phyloP scores from a whole-genome alignment of 1,140 invertebrate species.

The Stegodyphus dumicola region DNA sequence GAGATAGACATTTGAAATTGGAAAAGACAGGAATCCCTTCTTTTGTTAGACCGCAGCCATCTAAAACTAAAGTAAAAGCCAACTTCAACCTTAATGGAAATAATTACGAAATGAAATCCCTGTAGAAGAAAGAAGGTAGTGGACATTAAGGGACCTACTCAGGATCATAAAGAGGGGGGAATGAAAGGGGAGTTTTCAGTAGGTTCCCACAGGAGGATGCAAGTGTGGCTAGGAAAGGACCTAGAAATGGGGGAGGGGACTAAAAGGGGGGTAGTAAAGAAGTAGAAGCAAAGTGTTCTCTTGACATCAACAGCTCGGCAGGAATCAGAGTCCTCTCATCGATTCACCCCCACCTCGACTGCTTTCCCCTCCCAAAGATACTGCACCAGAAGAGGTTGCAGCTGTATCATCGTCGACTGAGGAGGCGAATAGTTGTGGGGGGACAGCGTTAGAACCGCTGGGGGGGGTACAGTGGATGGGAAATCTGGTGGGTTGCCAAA shows the following conservation, averaged over 20 bases:
- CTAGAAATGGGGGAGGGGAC: neutral
- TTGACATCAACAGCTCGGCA: constrained; percentile 57
- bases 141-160: constrained; percentile 16
- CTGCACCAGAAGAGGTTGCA: constrained; percentile 17
- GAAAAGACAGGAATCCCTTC: neutral
- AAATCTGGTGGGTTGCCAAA: constrained; percentile 49
- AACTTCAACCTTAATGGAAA: constrained; percentile 18
- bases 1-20: too few relatives aligned
- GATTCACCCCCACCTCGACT: constrained; percentile 20
- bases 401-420: constrained; percentile 33
- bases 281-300: constrained; percentile 56
- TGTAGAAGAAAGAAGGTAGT: constrained; percentile 5
- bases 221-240: constrained; percentile 15
- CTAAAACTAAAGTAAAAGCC: neutral
- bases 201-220: constrained; percentile 26
- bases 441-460: neutral
- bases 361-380: constrained; percentile 13
- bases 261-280: constrained; percentile 9
- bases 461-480: constrained; percentile 3
- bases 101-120: constrained; percentile 34
- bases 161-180: neutral
- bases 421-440: neutral
- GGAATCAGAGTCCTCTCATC: constrained; percentile 46
- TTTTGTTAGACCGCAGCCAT: neutral
- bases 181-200: constrained; percentile 7